Evolutionary conservation across 37 sponge, comb jelly and placozoan species (phyloP).

Genomic region (Mnemiopsis leidyi): DNA sequence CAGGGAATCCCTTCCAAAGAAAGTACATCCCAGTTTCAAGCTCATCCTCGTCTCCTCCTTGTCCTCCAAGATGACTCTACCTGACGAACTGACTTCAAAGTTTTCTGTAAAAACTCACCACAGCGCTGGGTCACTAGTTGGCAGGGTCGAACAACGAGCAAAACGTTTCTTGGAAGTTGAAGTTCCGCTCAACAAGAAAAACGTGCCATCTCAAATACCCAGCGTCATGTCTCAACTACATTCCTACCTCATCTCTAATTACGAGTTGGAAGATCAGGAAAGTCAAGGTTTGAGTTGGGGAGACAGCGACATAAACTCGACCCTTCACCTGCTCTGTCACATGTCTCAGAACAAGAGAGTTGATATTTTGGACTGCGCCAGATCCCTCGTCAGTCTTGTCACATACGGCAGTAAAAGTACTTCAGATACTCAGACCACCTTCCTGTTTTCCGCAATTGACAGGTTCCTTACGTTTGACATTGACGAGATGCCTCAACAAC

Average conservation of each 20-base stretch:
- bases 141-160: constrained; percentile 1
- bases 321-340: neutral
- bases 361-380: neutral
- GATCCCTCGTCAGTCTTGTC: neutral
- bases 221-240: constrained; percentile 12
- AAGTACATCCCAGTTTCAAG: neutral
- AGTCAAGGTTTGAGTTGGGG: neutral
- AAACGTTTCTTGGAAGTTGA: neutral
- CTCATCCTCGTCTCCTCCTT: constrained; percentile 31
- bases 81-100: neutral
- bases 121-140: neutral
- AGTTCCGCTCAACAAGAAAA: neutral
- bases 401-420: constrained; percentile 41
- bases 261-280: neutral
- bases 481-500: neutral
- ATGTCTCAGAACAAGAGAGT: neutral
- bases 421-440: neutral
- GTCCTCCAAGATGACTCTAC: neutral
- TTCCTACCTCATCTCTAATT: constrained; percentile 18
- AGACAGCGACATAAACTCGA: constrained; percentile 5
- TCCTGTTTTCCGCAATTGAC: neutral
- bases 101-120: constrained; percentile 33
- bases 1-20: constrained; percentile 12
- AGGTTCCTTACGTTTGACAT: constrained; percentile 45
- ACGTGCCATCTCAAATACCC: neutral